These are phyloP conservation scores for Anomalospiza imberbis DNA, from an alignment of 2,797 vertebrate genomes.

Conservation along the genomic window DNA sequence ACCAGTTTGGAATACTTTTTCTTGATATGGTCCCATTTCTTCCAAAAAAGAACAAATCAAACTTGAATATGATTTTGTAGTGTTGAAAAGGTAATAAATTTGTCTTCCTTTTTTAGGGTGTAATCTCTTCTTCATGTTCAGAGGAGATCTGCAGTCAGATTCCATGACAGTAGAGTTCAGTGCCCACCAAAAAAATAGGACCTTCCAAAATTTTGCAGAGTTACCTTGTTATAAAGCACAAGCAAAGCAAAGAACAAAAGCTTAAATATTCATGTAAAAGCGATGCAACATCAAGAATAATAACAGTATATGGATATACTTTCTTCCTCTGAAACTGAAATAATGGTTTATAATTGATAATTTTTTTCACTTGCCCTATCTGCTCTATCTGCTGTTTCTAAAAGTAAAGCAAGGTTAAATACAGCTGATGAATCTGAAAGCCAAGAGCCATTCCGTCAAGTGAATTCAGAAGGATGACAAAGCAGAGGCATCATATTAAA, in stretches of 20 bases:
- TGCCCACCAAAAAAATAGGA: rapidly evolving
- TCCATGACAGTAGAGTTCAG: neutral
- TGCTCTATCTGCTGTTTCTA: neutral
- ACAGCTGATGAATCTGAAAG: neutral
- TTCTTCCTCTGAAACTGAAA: neutral
- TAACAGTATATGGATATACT: neutral
- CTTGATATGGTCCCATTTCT: neutral
- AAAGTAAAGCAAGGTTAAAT: neutral
- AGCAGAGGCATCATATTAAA: neutral
- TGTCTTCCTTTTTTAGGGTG: neutral
- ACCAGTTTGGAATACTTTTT: neutral
- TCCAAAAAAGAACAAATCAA: neutral
- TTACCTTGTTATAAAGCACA: neutral
- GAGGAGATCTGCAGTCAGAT: neutral
- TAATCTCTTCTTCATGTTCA: neutral
- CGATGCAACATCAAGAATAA: neutral
- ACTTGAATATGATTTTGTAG: neutral
- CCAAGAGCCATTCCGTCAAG: neutral
- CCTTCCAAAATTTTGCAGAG: neutral
- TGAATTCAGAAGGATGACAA: neutral
- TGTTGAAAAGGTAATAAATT: neutral
- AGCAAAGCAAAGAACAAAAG: neutral
- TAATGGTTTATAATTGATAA: neutral
- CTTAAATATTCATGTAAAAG: neutral
- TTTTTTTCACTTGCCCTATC: neutral